Base-by-base conservation (phyloP, 1,140 invertebrate species). In the Drosophila arizonae region DNA sequence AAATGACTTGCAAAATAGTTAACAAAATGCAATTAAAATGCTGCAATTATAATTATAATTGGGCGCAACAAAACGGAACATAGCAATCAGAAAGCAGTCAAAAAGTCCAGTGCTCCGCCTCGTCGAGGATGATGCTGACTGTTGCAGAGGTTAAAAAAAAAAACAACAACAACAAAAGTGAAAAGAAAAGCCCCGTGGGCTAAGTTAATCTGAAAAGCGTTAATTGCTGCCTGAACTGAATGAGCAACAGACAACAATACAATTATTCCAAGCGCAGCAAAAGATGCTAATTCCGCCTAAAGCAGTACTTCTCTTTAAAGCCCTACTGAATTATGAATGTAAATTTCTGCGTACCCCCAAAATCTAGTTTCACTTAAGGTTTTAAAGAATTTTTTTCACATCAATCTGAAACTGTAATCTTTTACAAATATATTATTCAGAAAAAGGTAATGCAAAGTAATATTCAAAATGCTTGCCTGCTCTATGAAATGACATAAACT, bases 21-120 rank as follows among this genome's bases (percentile, higher is more conserved):
- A 63, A 77, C 71, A 74, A 77, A 77, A 77, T 77, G 75, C 71
- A 77, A 77, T 77, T 77, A 77, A 77, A 77, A 77, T 54, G 65
- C 71, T 74, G 75, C 75, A 77, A 77, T 77, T 77, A 77, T 76
- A 76, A 76, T 76, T 76, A 76, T 77, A 77, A 77, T 77, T 77
- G 75, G 75, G 75, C 64, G 33, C 65, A 75, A 60, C 75, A 69
- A 73, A 73, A 69, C 58, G 54, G 71, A 74, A 61, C 72, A 74
- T 15, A 69, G 60, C 55, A 74, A 65, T 69, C 64, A 74, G 60
- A 39, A 73, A 70, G 66, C 71, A 73, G 75, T 77, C 75, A 74
- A 77, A 75, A 77, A 73, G 67, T 55, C 21, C 48, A 74, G 39
- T 64, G 58, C 21, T 41, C 72, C 43, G 30, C 50, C 11, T 64